phyloP scores from a whole-genome alignment of 2,797 vertebrate species.

The Pipistrellus kuhlii region DNA sequence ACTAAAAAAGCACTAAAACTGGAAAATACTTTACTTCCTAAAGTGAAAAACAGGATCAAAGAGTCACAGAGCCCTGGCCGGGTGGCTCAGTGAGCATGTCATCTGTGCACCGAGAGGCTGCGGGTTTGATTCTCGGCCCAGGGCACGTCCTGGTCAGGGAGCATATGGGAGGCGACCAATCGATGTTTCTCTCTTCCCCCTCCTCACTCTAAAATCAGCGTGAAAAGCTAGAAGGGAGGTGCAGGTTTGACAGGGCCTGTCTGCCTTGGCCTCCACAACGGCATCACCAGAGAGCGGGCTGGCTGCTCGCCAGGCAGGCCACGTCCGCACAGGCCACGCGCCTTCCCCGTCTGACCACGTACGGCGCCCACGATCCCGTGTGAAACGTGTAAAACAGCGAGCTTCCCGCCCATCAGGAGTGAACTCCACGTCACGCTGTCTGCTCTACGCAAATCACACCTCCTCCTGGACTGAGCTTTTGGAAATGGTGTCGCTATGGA shows the following conservation, averaged over 20 bases:
- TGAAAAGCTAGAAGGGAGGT: no score
- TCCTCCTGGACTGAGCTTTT: not conserved
- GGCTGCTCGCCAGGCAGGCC: not conserved
- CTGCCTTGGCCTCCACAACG: not conserved
- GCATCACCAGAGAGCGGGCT: not conserved
- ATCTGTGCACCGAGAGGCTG: not conserved
- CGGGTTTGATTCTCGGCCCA: not conserved
- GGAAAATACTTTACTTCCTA: conserved; percentile 10
- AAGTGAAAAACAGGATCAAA: not conserved
- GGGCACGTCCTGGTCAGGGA: no score
- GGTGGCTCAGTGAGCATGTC: not conserved
- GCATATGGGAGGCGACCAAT: not conserved
- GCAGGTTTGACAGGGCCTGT: not conserved
- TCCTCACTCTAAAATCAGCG: not conserved
- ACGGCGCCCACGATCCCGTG: no score
- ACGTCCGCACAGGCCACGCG: accelerated
- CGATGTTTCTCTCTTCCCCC: not conserved
- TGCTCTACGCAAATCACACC: not conserved
- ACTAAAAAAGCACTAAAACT: not conserved
- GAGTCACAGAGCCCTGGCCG: not conserved
- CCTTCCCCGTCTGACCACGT: no score
- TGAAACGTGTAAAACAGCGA: not conserved
- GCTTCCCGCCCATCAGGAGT: not conserved
- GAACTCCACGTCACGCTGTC: accelerated
- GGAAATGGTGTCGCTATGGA: not conserved